Base-by-base conservation (phyloP, 2,888 invertebrate genomes). In the Aspidiotus rigidus region DNA sequence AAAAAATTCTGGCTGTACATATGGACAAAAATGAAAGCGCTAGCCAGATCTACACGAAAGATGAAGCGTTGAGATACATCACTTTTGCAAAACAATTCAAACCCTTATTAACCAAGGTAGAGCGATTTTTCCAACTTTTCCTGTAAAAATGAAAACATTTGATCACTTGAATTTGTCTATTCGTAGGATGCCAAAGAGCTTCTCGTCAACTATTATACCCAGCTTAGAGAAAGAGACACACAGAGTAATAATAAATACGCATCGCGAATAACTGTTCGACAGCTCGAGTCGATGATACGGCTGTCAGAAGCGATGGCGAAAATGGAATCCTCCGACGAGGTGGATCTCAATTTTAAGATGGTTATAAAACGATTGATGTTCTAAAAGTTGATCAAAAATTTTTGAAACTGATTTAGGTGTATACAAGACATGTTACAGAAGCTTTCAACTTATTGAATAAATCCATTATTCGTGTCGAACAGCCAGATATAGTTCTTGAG, bases 181-280 rank as follows among this genome's bases (percentile, higher is more conserved):
- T 74, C 64, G 1, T 74, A 86, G 80, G 93, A 92, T 73, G 90
- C 97, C 0, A 86, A 86, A 40, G 86, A 88, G 69, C 82, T 90
- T 60, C 83, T 99, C 54, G 90, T 97, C 0, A 87, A 89, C 72
- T 89, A 92, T 79, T 99, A 99, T 80, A 88, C 88, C 15, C 85
- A 85, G 72, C 81, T 99, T 69, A 83, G 99, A 0, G 86, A 93
- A 75, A 82, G 93, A 2, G 98, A 97, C 78, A 86, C 87, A 5
- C 74, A 73, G 49, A 72, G 73, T 10, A 77, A 82, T 1, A 83
- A 85, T 0, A 86, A 85, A 77, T 88, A 86, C 64, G 87, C 94
- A 0, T 98, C 97, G 95, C 83, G 97, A 67, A 95, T 99, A 74
- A 99, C 99, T 0, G 98, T 98, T 17, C 83, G 99, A 0, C 99